Evolutionary conservation across 2,113 vertebrate genomes (phyloP), one percentile per base, ranked within the genome.

Genomic region (Capreolus pygargus): DNA sequence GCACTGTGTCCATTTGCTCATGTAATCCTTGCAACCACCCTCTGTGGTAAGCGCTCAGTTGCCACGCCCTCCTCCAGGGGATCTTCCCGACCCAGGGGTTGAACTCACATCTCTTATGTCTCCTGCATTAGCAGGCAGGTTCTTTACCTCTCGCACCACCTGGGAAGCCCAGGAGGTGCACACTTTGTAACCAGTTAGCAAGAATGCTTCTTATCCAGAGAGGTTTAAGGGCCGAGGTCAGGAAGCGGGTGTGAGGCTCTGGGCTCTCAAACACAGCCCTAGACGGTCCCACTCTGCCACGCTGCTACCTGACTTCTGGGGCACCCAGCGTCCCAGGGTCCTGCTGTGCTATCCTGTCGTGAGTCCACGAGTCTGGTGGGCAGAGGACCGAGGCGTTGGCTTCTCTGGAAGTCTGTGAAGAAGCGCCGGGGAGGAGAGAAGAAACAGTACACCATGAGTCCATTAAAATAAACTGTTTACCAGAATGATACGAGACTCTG

Each of bases 331-430:
- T 12, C 6, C n/a, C 10, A 3, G 43, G 15, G 58, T 30, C 30
- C 30, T 19, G 3, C 30, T 14, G 3, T 25, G 36, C 14, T 28
- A 12, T 76, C 87, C 45, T 58, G 6, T 30, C 12, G 0, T 13
- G 15, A 30, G n/a, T 50, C 28, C 30, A 2, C 0, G 19, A 39
- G n/a, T 43, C 33, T 43, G 30, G 30, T 13, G 7, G 58, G 61
- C 36, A 52, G 57, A 33, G 12, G 1, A 9, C 27, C 14, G 19
- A 39, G 55, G 6, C 0, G 0, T 2, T 28, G 16, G 7, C 36
- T 87, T 2, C 3, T 30, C n/a, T 45, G 52, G 52, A 92, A 84
- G 45, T 58, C 30, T 36, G 7, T 27, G 61, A 16, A 52, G 25
- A 83, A 50, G 3, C 0, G 0, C 16, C 3, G 52, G 78, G 36